A percentile compares a stretch with the other conserved stretches of the same genome.
Evolutionary conservation across 2,888 invertebrate species (phyloP).

Genomic region (Orgyia antiqua): DNA sequence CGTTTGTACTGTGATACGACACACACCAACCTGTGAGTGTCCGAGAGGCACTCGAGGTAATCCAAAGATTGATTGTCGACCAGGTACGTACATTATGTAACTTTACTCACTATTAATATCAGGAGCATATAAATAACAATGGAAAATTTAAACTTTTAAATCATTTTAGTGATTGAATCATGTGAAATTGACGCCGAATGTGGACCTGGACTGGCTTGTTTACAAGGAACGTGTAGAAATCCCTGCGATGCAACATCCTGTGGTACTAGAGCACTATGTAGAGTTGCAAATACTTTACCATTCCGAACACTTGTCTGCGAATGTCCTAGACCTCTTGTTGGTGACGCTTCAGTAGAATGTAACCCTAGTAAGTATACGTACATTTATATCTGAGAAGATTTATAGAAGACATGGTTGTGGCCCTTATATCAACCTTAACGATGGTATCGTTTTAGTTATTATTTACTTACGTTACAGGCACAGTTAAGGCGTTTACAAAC

Average conservation of each 20-base stretch:
- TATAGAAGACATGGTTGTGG: neutral
- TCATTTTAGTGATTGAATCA: constrained; percentile 61
- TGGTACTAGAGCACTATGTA: constrained; percentile 88
- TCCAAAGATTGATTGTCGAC: constrained; percentile 82
- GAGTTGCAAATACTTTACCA: constrained; percentile 91
- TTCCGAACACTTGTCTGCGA: constrained; percentile 92
- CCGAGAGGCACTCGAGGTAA: constrained; percentile 90
- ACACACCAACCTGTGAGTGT: constrained; percentile 87
- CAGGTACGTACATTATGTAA: constrained; percentile 49
- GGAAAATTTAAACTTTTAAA: neutral
- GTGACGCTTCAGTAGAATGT: constrained; percentile 92
- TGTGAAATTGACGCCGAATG: constrained; percentile 91
- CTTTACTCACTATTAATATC: neutral
- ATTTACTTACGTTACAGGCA: no score
- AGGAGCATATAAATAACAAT: neutral
- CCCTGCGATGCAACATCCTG: constrained; percentile 90
- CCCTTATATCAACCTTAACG: no score
- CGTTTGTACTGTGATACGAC: constrained; percentile 86
- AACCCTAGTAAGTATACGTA: constrained; percentile 81
- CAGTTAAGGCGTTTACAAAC: constrained; percentile 19
- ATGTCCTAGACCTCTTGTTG: constrained; percentile 88
- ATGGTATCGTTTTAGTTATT: no score
- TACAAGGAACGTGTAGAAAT: constrained; percentile 87
- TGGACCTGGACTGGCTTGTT: constrained; percentile 90
- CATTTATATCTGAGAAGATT: no score